Conservation (phyloP, 2,888 invertebrate genomes). For the Thereva nobilitata region DNA sequence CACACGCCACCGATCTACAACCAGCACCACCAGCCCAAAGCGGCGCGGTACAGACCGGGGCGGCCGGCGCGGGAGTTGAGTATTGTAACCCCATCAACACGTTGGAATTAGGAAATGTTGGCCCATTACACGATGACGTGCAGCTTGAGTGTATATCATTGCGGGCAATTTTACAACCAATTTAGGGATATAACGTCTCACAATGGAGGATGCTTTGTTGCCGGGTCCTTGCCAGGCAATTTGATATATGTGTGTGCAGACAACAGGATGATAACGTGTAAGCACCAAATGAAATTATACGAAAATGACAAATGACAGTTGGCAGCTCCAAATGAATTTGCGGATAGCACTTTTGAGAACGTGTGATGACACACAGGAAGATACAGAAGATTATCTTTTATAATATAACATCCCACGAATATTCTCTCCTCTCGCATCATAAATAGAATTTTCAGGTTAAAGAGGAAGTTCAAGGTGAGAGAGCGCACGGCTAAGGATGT, state of each 20-base stretch:
- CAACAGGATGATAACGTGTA: constrained; percentile 19
- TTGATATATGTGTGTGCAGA: constrained; percentile 6
- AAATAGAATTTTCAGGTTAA: background rate
- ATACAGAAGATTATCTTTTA: background rate
- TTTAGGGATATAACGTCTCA: constrained; percentile 18
- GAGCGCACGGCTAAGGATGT: too few relatives aligned
- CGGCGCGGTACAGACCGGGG: too few relatives aligned
- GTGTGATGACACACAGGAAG: background rate
- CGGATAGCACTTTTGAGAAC: background rate
- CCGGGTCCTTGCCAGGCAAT: background rate
- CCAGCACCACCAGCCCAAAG: too few relatives aligned
- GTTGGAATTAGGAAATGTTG: too few relatives aligned
- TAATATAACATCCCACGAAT: background rate
- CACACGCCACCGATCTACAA: too few relatives aligned
- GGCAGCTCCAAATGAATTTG: constrained; percentile 14
- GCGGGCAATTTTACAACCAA: constrained; percentile 19
- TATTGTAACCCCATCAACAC: too few relatives aligned
- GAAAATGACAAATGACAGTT: constrained; percentile 27
- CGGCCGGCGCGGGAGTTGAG: too few relatives aligned
- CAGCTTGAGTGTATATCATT: too few relatives aligned
- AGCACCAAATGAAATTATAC: constrained; percentile 25
- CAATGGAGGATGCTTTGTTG: background rate
- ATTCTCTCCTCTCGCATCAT: background rate
- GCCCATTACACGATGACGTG: too few relatives aligned
- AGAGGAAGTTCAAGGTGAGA: too few relatives aligned